A percentile compares a stretch with the other conserved stretches of the same genome.
Conservation (phyloP, 2,797 vertebrate genomes). For the Mionectes olivaceus region DNA sequence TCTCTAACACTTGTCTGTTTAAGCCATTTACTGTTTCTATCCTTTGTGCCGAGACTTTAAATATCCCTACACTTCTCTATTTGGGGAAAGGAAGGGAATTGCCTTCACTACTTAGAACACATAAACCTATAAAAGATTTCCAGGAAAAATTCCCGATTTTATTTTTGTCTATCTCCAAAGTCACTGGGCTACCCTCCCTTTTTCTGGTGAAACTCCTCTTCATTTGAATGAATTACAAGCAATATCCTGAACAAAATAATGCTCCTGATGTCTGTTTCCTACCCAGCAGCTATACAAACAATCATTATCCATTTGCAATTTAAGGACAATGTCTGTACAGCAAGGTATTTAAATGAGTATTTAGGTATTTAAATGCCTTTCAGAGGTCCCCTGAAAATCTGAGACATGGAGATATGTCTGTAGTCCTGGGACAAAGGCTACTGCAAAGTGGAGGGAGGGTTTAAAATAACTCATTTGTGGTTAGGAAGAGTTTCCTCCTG, state of each 20-base stretch:
- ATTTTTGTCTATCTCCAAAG: background rate
- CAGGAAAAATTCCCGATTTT: background rate
- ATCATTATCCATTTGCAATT: background rate
- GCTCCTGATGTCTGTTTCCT: background rate
- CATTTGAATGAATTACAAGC: background rate
- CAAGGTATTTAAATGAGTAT: background rate
- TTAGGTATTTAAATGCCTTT: background rate
- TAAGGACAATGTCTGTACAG: background rate
- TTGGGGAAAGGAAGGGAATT: background rate
- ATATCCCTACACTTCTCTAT: background rate
- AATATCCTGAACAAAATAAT: slow-evolving; percentile 34
- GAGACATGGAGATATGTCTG: background rate
- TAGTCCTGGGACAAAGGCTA: background rate
- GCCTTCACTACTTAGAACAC: background rate
- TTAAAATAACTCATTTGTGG: background rate
- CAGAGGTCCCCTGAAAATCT: background rate
- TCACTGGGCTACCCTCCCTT: background rate
- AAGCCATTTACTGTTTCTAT: background rate
- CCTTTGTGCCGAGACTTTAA: background rate
- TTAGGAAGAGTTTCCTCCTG: background rate
- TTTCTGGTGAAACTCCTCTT: background rate
- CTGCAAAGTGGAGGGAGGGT: background rate
- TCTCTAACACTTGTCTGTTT: background rate
- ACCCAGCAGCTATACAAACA: slow-evolving; percentile 29
- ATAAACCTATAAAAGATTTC: background rate